These are phyloP conservation scores for Cyphomyrus plagiostoma DNA, from an alignment of 2,113 vertebrate genomes.

Conservation along the genomic window DNA sequence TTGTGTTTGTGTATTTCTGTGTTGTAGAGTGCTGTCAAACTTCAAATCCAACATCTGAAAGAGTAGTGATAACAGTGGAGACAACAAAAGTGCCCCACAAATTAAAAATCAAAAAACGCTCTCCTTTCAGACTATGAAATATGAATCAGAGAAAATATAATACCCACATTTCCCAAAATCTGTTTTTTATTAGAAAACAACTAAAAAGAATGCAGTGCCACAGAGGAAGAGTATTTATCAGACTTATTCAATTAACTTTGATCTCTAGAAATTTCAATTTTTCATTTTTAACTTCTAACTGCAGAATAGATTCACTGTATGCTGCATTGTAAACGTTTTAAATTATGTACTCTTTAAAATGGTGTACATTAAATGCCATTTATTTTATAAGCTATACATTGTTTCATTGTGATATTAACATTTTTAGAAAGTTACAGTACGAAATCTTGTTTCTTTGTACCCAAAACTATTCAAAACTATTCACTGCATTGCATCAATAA, in stretches of 20 bases:
- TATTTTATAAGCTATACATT: not conserved
- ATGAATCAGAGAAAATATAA: slow-evolving; percentile 1
- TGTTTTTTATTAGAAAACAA: slow-evolving; percentile 17
- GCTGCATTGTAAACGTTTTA: not conserved
- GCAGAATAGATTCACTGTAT: not conserved
- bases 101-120: not conserved
- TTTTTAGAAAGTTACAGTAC: not conserved
- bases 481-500: not conserved
- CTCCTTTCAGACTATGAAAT: not conserved
- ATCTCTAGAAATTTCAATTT: slow-evolving; percentile 20
- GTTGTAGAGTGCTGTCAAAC: not conserved
- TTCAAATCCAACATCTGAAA: not conserved
- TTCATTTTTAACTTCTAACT: slow-evolving; percentile 11
- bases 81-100: not conserved
- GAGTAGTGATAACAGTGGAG: not conserved
- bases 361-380: not conserved
- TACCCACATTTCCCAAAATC: not conserved
- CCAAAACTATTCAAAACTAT: not conserved
- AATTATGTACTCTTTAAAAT: not conserved
- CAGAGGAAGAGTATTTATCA: slow-evolving; percentile 6
- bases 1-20: not conserved
- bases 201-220: not conserved
- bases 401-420: not conserved
- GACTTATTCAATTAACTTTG: slow-evolving; percentile 27
- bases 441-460: not conserved